Percentiles rank a stretch among this genome's conserved stretches.
phyloP scores from a whole-genome alignment of 2,113 vertebrate genomes.

The Arothron firmamentum region DNA sequence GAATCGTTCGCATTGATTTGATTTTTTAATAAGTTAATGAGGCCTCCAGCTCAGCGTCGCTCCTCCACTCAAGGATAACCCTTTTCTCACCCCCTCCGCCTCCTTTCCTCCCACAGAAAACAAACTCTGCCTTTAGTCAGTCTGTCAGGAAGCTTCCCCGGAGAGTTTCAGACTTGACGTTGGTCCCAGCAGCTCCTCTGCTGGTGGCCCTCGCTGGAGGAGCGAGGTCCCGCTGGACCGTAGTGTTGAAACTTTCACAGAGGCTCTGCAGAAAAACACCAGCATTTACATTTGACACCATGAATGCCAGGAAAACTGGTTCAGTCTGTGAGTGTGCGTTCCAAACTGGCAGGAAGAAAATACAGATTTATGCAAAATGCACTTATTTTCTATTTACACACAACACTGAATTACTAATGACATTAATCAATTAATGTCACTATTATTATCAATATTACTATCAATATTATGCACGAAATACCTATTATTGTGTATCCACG shows the following conservation, averaged over 20 bases:
- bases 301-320: conserved; percentile 10
- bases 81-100: conserved; percentile 24
- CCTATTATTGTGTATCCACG: background rate
- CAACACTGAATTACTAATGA: no score
- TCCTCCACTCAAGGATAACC: conserved; percentile 10
- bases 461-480: background rate
- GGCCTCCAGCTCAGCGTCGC: conserved; percentile 18
- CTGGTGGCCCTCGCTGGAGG: conserved; percentile 52
- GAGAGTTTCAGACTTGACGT: conserved; percentile 77
- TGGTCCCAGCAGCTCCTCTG: conserved; percentile 73
- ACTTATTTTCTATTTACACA: no score
- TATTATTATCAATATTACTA: background rate
- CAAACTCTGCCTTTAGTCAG: conserved; percentile 82
- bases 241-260: conserved; percentile 42
- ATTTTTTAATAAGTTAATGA: conserved; percentile 21
- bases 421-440: background rate
- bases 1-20: conserved; percentile 16
- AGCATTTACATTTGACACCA: conserved; percentile 15
- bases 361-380: no score
- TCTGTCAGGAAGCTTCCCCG: conserved; percentile 83
- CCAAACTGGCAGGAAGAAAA: no score
- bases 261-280: conserved; percentile 18
- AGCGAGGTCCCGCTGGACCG: conserved; percentile 50
- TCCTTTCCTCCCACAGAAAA: conserved; percentile 44
- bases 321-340: background rate